Evolutionary conservation across 2,888 invertebrate genomes (phyloP), one percentile per base, ranked within the genome.

Genomic region (Chloroclysta siterata): DNA sequence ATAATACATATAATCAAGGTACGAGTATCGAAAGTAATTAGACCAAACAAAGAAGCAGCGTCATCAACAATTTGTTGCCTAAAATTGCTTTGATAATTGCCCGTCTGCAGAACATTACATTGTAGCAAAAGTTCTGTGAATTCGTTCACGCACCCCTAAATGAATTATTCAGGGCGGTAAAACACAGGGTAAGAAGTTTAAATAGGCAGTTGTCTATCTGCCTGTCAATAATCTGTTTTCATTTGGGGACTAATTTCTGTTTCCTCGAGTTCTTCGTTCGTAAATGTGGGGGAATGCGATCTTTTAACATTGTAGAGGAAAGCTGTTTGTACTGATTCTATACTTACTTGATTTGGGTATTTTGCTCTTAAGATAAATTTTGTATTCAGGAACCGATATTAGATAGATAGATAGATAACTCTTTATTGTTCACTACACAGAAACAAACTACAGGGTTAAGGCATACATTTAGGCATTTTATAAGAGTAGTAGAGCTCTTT

Each of bases 141-240:
- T 83, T 83, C 81, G 78, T 78, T 78, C 81, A 80, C 82, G 83
- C 84, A 81, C 85, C 85, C 82, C 72, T 78, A 76, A 80, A 85
- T 87, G 83, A 87, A 87, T 86, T 79, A 86, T 85, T 85, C 85
- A 87, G 69, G 66, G 75, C 78, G 72, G 73, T 78, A 76, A 77
- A 82, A 80, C 78, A 81, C 80, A 80, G 77, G 74, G 80, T 80
- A 78, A 79, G 76, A 77, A 83, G 80, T 79, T 79, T 80, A 76
- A 78, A 79, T 76, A 77, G 79, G 72, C 77, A 72, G 74, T 80
- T 85, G 83, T 85, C 85, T 80, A 71, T 85, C 84, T 78, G 75
- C 68, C 83, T 85, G 85, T 87, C 87, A 86, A 86, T 87, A 82
- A 83, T 79, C 79, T 74, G 73, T 78, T 80, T 83, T 83, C 81